Conservation (phyloP, 2,113 vertebrate species). For the Nibea albiflora region DNA sequence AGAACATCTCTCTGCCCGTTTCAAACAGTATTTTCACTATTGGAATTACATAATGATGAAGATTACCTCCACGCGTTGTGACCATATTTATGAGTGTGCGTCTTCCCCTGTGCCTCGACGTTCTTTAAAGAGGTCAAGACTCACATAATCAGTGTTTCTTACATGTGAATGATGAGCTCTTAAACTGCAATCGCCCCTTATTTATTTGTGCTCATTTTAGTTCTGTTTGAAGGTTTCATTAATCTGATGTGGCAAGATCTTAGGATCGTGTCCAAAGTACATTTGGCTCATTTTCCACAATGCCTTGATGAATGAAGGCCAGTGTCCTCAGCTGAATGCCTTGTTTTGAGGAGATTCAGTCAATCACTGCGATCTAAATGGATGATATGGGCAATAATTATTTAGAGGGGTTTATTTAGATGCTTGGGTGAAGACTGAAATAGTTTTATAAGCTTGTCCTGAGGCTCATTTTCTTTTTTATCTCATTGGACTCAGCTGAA, state of each 20-base stretch:
- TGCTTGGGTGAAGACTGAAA: background rate
- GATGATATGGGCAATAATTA: background rate
- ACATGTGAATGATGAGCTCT: background rate
- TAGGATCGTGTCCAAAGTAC: background rate
- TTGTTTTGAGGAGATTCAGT: background rate
- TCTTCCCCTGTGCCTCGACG: background rate
- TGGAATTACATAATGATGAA: background rate
- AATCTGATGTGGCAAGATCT: background rate
- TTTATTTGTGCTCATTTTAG: background rate
- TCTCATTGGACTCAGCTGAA: background rate
- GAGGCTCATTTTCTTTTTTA: background rate
- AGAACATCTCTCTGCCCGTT: background rate
- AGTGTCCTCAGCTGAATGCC: background rate
- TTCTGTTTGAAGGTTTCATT: background rate
- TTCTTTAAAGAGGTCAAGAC: background rate
- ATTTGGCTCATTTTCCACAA: background rate
- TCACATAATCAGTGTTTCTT: background rate
- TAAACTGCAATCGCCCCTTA: background rate
- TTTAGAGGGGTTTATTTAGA: background rate
- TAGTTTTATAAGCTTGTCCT: background rate
- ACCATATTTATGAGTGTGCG: background rate
- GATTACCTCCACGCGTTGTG: background rate
- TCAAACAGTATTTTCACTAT: background rate
- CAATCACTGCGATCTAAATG: background rate
- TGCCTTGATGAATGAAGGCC: background rate